A percentile compares a stretch with the other conserved stretches of the same genome.
phyloP scores from a whole-genome alignment of 2,888 invertebrate genomes.

The Epirrhoe alternata region DNA sequence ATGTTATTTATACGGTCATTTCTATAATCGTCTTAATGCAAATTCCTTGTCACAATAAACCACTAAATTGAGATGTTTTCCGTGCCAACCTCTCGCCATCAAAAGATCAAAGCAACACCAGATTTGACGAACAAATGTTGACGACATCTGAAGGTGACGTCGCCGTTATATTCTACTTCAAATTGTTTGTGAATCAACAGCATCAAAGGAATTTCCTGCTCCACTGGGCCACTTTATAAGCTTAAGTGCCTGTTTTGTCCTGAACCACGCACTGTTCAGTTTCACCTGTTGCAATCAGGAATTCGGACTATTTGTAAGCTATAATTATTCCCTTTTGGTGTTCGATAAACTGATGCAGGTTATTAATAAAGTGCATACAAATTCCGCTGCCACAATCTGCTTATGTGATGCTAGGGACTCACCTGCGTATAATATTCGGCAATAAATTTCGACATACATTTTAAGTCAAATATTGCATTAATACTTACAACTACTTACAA shows the following conservation, averaged over 20 bases:
- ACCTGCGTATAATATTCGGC: not conserved
- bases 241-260: conserved; percentile 64
- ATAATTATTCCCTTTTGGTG: conserved; percentile 39
- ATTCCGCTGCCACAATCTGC: conserved; percentile 2
- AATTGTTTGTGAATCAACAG: conserved; percentile 70
- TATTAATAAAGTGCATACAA: conserved; percentile 26
- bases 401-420: not conserved
- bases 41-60: conserved; percentile 25
- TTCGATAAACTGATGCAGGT: conserved; percentile 36
- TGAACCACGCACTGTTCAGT: conserved; percentile 56
- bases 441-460: not conserved
- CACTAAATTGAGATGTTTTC: conserved; percentile 22
- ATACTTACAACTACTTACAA: too few relatives aligned
- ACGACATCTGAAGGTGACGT: conserved; percentile 61
- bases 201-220: conserved; percentile 80
- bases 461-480: too few relatives aligned
- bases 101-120: conserved; percentile 31
- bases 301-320: conserved; percentile 40
- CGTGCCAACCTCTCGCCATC: conserved; percentile 19
- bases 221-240: conserved; percentile 69
- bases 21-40: conserved; percentile 13
- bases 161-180: conserved; percentile 69
- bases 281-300: conserved; percentile 50
- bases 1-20: not conserved
- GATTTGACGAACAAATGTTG: conserved; percentile 49